These are phyloP conservation scores for Drosophila dives DNA, from an alignment of 2,888 invertebrate species.

Conservation along the genomic window DNA sequence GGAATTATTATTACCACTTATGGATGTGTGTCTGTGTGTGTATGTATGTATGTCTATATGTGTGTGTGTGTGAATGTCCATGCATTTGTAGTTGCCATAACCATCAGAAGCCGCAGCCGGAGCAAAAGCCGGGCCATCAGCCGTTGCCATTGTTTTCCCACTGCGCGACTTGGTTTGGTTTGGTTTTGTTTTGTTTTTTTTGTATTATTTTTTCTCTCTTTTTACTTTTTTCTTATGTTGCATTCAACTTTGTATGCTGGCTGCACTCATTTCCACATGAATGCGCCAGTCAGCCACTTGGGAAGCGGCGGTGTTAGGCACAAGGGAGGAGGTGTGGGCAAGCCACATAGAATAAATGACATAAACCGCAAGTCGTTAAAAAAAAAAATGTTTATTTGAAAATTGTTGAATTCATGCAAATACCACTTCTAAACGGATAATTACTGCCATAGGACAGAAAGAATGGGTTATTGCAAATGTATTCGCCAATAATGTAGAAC, in stretches of 20 bases:
- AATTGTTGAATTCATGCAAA: conserved; percentile 49
- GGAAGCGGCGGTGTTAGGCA: conserved; percentile 15
- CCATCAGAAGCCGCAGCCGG: conserved; percentile 55
- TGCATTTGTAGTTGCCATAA: conserved; percentile 37
- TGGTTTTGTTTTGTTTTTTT: conserved; percentile 29
- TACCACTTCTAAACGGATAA: conserved; percentile 55
- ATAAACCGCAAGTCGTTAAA: conserved; percentile 74
- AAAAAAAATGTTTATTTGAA: conserved; percentile 47
- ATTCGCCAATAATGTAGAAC: not conserved
- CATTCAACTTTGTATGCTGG: conserved; percentile 70
- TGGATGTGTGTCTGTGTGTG: conserved; percentile 35
- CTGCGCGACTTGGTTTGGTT: conserved; percentile 59
- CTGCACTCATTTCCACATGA: conserved; percentile 79
- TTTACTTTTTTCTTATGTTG: conserved; percentile 40
- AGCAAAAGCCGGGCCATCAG: conserved; percentile 54
- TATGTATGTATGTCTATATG: conserved; percentile 7
- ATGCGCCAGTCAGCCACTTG: conserved; percentile 55
- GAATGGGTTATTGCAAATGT: conserved; percentile 1
- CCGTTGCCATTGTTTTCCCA: conserved; percentile 71
- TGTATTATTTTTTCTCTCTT: conserved; percentile 15
- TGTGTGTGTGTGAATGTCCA: conserved; percentile 20
- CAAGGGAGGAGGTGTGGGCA: conserved; percentile 10
- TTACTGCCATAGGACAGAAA: conserved; percentile 6
- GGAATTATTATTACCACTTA: conserved; percentile 83
- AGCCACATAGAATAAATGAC: conserved; percentile 40